Percentiles rank a stretch among this genome's conserved stretches.
These are phyloP conservation scores for Girardia tigrina DNA, from an alignment of 2,888 invertebrate species.

Conservation along the genomic window DNA sequence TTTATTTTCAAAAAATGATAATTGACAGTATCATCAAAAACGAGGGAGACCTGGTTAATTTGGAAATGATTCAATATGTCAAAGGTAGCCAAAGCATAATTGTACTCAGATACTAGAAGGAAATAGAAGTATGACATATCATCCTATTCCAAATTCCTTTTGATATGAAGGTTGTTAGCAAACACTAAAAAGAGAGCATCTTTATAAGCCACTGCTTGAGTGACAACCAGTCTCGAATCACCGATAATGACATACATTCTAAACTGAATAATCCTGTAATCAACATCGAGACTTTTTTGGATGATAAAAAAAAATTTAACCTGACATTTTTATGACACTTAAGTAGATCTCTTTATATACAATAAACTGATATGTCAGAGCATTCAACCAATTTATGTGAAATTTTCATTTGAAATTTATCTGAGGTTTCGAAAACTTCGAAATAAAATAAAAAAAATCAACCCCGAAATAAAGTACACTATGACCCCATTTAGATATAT, in stretches of 20 bases:
- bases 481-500: too few relatives aligned
- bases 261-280: not conserved
- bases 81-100: slow-evolving; percentile 12
- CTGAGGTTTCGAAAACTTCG: too few relatives aligned
- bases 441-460: too few relatives aligned
- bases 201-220: not conserved
- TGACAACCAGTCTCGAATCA: not conserved
- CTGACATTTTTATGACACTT: too few relatives aligned
- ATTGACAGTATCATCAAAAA: not conserved
- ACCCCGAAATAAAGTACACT: too few relatives aligned
- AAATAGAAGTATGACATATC: not conserved
- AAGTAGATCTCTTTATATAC: too few relatives aligned
- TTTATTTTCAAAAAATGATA: too few relatives aligned
- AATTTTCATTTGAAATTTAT: too few relatives aligned
- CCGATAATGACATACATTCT: not conserved
- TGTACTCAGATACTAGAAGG: not conserved
- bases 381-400: too few relatives aligned
- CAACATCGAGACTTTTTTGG: too few relatives aligned
- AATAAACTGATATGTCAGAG: too few relatives aligned
- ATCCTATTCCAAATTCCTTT: not conserved
- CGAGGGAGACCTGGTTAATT: not conserved
- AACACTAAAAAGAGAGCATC: not conserved
- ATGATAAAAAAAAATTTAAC: too few relatives aligned
- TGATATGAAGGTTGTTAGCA: not conserved
- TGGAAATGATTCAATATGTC: not conserved